Base-by-base conservation (phyloP, 2,113 vertebrate genomes). In the Pangasianodon hypophthalmus region DNA sequence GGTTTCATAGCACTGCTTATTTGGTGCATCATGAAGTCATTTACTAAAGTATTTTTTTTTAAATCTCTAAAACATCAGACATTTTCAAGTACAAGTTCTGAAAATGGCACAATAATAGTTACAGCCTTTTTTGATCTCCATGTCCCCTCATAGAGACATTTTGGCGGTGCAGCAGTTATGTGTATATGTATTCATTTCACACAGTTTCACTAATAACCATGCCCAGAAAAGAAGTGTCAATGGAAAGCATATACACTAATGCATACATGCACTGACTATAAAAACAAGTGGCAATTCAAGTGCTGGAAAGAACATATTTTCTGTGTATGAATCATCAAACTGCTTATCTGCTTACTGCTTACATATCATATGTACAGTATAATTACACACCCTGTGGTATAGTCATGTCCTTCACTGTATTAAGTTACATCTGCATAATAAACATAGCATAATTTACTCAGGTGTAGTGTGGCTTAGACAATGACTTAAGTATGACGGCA, bases 1-100 rank as follows among this genome's bases (percentile, higher is more conserved):
- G 88, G 90, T 46, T 80, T 85, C 67, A 88, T 19, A 52, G 48
- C 0, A 80, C 69, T 56, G 80, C 18, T 32, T 82, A 56, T 54
- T 32, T 54, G 52, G n/a, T 7, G 29, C 48, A 46, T 46, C 37
- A 44, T 69, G 2, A n/a, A 73, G 19, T 77, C 73, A 46, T 44
- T 75, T 73, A 41, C 69, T 73, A 37, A 73, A n/a, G 64, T 14
- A 32, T 1, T 3, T 3, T 29, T 29, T n/a, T 32, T 14, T 32
- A 46, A 6, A 29, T 44, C 7, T 41, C 41, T 37, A 24, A 75
- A 75, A 73, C 32, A 16, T 41, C 6, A 44, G 14, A 37, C n/a
- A 21, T 79, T 81, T 81, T 52, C 6, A 44, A 14, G 21, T 79
- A 24, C 21, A 52, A 80, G 46, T 10, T 79, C 9, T 80, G 26